Evolutionary conservation across 2,888 invertebrate genomes (phyloP).

Genomic region (Papilio elwesi): DNA sequence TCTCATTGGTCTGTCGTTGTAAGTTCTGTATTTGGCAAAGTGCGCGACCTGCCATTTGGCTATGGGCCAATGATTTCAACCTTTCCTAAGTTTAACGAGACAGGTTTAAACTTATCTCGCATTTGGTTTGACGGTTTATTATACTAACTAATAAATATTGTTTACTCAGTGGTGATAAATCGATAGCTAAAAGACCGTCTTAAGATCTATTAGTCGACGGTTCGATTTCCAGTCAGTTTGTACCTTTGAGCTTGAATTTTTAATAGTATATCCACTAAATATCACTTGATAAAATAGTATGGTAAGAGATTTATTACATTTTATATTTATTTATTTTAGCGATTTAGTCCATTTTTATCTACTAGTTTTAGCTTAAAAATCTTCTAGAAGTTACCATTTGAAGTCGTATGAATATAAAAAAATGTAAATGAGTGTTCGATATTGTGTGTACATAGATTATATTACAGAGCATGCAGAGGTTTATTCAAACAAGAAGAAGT

Average conservation of each 20-base stretch:
- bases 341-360: too few relatives aligned
- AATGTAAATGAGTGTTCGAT: too few relatives aligned
- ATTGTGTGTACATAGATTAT: too few relatives aligned
- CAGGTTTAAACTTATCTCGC: constrained; percentile 2
- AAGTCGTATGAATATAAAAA: too few relatives aligned
- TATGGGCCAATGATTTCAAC: constrained; percentile 13
- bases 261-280: not conserved
- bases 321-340: too few relatives aligned
- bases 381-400: too few relatives aligned
- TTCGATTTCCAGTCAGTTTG: too few relatives aligned
- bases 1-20: not conserved
- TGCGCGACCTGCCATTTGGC: constrained; percentile 21
- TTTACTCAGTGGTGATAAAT: not conserved
- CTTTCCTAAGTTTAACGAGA: constrained; percentile 24
- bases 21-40: constrained; percentile 27
- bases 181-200: not conserved
- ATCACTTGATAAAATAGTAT: not conserved
- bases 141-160: not conserved
- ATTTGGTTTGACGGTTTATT: not conserved
- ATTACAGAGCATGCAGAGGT: too few relatives aligned
- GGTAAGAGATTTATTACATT: not conserved
- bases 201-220: too few relatives aligned
- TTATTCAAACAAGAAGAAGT: too few relatives aligned
- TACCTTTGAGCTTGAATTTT: not conserved
- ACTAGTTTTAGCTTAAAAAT: too few relatives aligned